Conservation (phyloP, 92 coral and sea anemone genomes). For the Virgularia gustaviana region DNA sequence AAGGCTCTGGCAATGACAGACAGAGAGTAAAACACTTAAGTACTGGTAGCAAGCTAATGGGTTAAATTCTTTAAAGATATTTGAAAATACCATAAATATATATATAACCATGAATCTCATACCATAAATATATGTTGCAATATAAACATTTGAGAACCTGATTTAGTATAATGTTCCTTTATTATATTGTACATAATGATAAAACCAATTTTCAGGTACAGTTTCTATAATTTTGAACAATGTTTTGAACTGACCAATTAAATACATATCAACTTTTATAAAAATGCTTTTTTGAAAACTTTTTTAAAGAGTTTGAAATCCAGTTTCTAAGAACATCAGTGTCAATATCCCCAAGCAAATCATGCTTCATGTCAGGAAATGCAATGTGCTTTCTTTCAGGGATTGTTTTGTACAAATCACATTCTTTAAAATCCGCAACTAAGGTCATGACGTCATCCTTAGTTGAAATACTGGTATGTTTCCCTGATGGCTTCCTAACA, state of each 20-base stretch:
- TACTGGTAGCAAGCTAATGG: too few relatives aligned
- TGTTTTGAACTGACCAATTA: not conserved
- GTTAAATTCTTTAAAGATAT: too few relatives aligned
- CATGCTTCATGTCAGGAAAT: slow-evolving; percentile 26
- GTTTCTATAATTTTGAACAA: too few relatives aligned
- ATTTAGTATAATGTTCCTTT: slow-evolving; percentile 3
- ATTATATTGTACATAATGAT: not conserved
- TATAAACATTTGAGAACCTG: not conserved
- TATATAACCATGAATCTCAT: not conserved
- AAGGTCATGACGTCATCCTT: slow-evolving; percentile 34
- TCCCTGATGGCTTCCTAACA: slow-evolving; percentile 45
- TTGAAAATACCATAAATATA: not conserved
- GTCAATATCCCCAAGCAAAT: slow-evolving; percentile 8
- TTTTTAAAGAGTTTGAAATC: not conserved
- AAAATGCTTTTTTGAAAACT: slow-evolving; percentile 17
- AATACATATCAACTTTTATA: not conserved
- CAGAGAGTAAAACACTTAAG: too few relatives aligned
- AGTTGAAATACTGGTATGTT: slow-evolving; percentile 39
- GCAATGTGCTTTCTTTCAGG: slow-evolving; percentile 46
- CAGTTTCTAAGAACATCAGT: slow-evolving; percentile 20
- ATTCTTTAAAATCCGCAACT: slow-evolving; percentile 35
- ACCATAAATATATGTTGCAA: not conserved
- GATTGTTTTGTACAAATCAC: slow-evolving; percentile 11
- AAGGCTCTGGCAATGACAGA: too few relatives aligned
- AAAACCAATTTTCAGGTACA: too few relatives aligned